These are phyloP conservation scores for Trisateles emortualis DNA, from an alignment of 2,888 invertebrate species.

Conservation along the genomic window DNA sequence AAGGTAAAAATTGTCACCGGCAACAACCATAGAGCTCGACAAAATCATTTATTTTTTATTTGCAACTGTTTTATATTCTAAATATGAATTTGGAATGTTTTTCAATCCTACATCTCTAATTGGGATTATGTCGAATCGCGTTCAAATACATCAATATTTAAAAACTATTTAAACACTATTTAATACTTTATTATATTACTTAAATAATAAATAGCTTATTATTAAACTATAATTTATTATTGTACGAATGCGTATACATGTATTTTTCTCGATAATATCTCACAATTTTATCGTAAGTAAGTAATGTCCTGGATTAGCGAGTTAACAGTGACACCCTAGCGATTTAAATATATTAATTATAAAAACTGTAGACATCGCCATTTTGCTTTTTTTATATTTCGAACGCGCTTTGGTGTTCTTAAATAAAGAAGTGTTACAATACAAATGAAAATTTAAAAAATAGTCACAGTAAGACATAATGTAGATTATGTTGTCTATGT, in stretches of 20 bases:
- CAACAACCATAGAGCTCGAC: constrained; percentile 27
- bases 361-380: too few species aligned
- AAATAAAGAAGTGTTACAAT: too few species aligned
- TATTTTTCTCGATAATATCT: constrained; percentile 81
- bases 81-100: constrained; percentile 57
- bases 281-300: constrained; percentile 58
- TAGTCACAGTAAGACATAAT: too few species aligned
- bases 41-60: constrained; percentile 8
- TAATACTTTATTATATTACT: constrained; percentile 71
- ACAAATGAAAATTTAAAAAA: too few species aligned
- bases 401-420: too few species aligned
- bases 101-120: constrained; percentile 38
- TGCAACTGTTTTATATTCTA: constrained; percentile 31
- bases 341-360: too few species aligned
- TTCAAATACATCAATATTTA: constrained; percentile 65
- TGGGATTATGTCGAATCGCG: constrained; percentile 44
- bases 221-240: constrained; percentile 78
- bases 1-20: not conserved
- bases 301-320: constrained; percentile 7
- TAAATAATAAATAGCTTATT: constrained; percentile 81
- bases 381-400: not conserved
- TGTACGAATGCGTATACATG: constrained; percentile 86
- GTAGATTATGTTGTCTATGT: too few species aligned
- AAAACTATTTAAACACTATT: constrained; percentile 53
- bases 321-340: not conserved